Evolutionary conservation across 2,888 invertebrate species (phyloP).

Genomic region (Microctonus brassicae): DNA sequence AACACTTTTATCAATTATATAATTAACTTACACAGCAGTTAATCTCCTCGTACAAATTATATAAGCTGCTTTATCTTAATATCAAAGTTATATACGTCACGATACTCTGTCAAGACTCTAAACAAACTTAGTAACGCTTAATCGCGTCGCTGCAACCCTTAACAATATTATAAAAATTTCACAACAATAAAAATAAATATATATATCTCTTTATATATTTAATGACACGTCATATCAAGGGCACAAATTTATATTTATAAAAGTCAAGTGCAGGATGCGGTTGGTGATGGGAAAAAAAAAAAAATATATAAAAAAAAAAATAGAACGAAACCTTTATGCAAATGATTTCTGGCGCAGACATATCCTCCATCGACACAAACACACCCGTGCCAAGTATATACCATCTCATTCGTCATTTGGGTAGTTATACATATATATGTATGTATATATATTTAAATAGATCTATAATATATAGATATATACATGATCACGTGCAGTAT

Average conservation of each 20-base stretch:
- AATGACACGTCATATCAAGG: background rate
- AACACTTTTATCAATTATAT: background rate
- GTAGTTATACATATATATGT: slow-evolving; percentile 29
- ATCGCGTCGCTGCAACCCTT: slow-evolving; percentile 5
- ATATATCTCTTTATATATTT: background rate
- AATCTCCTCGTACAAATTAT: slow-evolving; percentile 8
- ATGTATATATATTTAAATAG: slow-evolving; percentile 29
- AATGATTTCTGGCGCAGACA: slow-evolving; percentile 42
- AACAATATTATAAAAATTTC: background rate
- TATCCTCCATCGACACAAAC: slow-evolving; percentile 44
- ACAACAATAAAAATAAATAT: no score
- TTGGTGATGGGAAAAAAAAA: slow-evolving; percentile 35
- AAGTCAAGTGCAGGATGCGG: slow-evolving; percentile 39
- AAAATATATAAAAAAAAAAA: slow-evolving; percentile 11
- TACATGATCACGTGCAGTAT: slow-evolving; percentile 37
- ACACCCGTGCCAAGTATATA: slow-evolving; percentile 22
- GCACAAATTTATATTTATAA: slow-evolving; percentile 39
- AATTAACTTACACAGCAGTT: slow-evolving; percentile 20
- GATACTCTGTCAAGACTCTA: slow-evolving; percentile 21
- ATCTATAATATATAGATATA: slow-evolving; percentile 7
- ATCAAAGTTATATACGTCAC: slow-evolving; percentile 15
- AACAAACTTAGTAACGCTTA: slow-evolving; percentile 10
- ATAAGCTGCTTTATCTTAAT: slow-evolving; percentile 21
- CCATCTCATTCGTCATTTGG: slow-evolving; percentile 44
- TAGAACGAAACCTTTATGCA: slow-evolving; percentile 41